A percentile compares a stretch with the other conserved stretches of the same genome.
Conservation (phyloP, 2,113 vertebrate genomes). For the Lepus timidus region DNA sequence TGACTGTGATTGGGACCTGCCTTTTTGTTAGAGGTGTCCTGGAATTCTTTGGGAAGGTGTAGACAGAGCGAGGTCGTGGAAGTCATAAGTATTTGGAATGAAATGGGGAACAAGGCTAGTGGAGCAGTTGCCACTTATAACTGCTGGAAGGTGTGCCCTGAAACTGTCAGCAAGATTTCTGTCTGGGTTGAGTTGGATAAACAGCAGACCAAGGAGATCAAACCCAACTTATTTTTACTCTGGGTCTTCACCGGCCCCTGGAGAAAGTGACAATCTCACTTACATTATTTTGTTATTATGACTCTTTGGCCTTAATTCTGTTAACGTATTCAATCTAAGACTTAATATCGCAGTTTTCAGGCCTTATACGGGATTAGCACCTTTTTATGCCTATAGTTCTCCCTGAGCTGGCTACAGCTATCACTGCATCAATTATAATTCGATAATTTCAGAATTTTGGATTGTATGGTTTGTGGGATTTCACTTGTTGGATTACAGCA, state of each 20-base stretch:
- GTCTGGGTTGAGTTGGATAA: slow-evolving; percentile 81
- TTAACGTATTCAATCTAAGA: slow-evolving; percentile 73
- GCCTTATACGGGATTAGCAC: slow-evolving; percentile 80
- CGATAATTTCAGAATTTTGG: slow-evolving; percentile 75
- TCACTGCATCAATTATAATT: slow-evolving; percentile 52
- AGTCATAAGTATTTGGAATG: slow-evolving; percentile 80
- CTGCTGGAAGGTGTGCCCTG: slow-evolving; percentile 84
- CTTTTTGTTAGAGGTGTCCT: slow-evolving; percentile 81
- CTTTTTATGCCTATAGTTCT: slow-evolving; percentile 74
- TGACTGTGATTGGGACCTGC: slow-evolving; percentile 52
- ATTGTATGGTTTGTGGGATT: background rate
- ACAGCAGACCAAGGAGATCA: slow-evolving; percentile 84
- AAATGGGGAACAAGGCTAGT: slow-evolving; percentile 77
- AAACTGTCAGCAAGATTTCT: slow-evolving; percentile 88
- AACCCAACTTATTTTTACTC: slow-evolving; percentile 80
- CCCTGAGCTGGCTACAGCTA: slow-evolving; percentile 56
- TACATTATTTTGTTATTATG: slow-evolving; percentile 74
- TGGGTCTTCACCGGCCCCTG: slow-evolving; percentile 76
- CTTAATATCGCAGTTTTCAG: slow-evolving; percentile 65
- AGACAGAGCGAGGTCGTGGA: slow-evolving; percentile 85
- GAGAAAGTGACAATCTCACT: slow-evolving; percentile 82
- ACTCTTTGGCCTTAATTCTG: slow-evolving; percentile 71
- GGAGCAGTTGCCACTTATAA: slow-evolving; percentile 81
- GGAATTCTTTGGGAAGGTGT: slow-evolving; percentile 85
- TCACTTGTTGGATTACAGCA: background rate